Percentiles rank a stretch among this genome's conserved stretches.
Conservation (phyloP, 2,113 vertebrate genomes). For the Pseudopodoces humilis region DNA sequence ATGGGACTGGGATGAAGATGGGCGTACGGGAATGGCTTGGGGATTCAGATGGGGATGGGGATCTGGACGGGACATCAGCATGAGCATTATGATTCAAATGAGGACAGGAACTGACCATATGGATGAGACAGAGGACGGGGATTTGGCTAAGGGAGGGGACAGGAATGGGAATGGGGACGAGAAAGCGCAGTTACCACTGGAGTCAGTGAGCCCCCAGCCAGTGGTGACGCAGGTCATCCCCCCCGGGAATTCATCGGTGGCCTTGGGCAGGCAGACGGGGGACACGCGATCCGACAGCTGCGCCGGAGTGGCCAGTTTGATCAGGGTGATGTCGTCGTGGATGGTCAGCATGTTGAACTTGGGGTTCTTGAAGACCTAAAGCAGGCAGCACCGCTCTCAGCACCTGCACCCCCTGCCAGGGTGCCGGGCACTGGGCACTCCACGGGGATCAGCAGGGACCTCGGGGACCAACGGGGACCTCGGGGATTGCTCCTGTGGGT, state of each 20-base stretch:
- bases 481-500: not conserved
- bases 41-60: not conserved
- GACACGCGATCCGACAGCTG: not conserved
- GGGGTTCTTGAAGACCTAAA: constrained; percentile 68
- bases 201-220: constrained; percentile 66
- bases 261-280: constrained; percentile 58
- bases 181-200: not conserved
- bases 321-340: constrained; percentile 62
- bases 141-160: not conserved
- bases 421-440: fast-evolving
- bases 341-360: constrained; percentile 39
- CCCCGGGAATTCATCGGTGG: not conserved
- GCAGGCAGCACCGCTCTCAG: not conserved
- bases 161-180: not conserved
- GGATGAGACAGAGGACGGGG: not conserved
- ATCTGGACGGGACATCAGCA: not conserved
- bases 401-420: not conserved
- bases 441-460: not conserved
- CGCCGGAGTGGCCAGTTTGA: constrained; percentile 55
- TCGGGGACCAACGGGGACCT: fast-evolving
- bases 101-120: too few relatives aligned
- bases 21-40: not conserved
- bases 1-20: not conserved
- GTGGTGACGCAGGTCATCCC: constrained; percentile 62
- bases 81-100: not conserved